Base-by-base conservation (phyloP, 2,113 vertebrate species). In the Rattus rattus region DNA sequence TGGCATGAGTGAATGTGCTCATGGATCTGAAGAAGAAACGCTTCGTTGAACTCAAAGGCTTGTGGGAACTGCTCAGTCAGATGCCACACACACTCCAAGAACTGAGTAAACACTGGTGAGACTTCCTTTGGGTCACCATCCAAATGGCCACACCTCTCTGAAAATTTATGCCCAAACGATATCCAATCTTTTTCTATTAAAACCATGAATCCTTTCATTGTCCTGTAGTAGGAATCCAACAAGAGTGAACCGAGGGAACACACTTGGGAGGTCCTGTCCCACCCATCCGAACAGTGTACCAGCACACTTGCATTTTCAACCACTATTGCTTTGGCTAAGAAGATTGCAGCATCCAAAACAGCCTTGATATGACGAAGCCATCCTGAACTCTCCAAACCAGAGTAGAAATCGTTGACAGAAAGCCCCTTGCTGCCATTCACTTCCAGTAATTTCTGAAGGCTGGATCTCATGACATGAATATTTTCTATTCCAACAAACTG, bases 181-280 rank as follows among this genome's bases (percentile, higher is more conserved):
- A 99, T 99, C 99, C 99, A 99, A 97, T 99, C 99, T 98, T 99
- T 99, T 98, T 99, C 99, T 96, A 99, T 99, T 98, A 99, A 99
- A 92, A 99, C 99, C 99, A 99, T 99, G 97, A 99, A 99, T 98
- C 99, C 99, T 98, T 99, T 99, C 98, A 99, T 98, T 76, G 99
- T 99, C 97, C 99, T 99, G 92, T 99, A 99, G 97, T 99, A 99
- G 33, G 99, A 99, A 96, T 99, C 99, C 98, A 99, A 98, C 19
- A 99, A 98, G 75, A 99, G 99, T 22, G 99, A 97, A 54, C 99
- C 99, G 92, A 99, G 98, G 2, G 99, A 99, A 96, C 99, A 99
- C 70, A 99, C 99, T 93, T 99, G 99, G 26, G 99, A 99, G 2
- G 99, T 99, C 94, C 99, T 98, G 95, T 99, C 99, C 99, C 99